These are phyloP conservation scores for Pempheris klunzingeri DNA, from an alignment of 2,797 vertebrate genomes.

Conservation along the genomic window DNA sequence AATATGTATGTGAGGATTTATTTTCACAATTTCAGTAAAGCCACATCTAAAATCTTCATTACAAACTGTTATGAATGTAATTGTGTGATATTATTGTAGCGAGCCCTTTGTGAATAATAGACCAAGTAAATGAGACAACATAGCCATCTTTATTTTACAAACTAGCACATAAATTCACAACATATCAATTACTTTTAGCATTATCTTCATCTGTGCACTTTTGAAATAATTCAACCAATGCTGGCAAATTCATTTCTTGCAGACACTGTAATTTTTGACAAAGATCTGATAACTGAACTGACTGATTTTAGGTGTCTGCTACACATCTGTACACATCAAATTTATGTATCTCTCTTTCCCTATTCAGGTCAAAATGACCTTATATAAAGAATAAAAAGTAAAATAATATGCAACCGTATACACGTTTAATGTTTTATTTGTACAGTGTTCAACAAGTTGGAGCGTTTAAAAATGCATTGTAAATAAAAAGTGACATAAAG, in stretches of 20 bases:
- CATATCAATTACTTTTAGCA: not conserved
- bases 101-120: slow-evolving; percentile 2
- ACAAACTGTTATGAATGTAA: slow-evolving; percentile 21
- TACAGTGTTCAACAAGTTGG: slow-evolving; percentile 36
- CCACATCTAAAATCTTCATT: not conserved
- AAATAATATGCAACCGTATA: slow-evolving; percentile 20
- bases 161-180: not conserved
- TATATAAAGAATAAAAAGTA: no score
- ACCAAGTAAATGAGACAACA: slow-evolving; percentile 14
- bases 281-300: slow-evolving; percentile 13
- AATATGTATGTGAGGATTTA: slow-evolving; percentile 2
- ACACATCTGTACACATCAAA: not conserved
- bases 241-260: not conserved
- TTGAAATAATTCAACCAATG: slow-evolving; percentile 1
- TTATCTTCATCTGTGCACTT: not conserved
- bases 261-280: slow-evolving; percentile 38
- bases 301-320: not conserved
- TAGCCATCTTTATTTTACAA: slow-evolving; percentile 15
- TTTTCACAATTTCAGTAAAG: not conserved
- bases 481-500: slow-evolving; percentile 46
- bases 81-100: slow-evolving; percentile 23
- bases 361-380: not conserved
- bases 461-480: slow-evolving; percentile 40
- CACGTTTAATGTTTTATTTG: slow-evolving; percentile 53
- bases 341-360: slow-evolving; percentile 6